A percentile compares a stretch with the other conserved stretches of the same genome.
These are phyloP conservation scores for Bovichtus variegatus DNA, from an alignment of 2,797 vertebrate genomes.

Conservation along the genomic window DNA sequence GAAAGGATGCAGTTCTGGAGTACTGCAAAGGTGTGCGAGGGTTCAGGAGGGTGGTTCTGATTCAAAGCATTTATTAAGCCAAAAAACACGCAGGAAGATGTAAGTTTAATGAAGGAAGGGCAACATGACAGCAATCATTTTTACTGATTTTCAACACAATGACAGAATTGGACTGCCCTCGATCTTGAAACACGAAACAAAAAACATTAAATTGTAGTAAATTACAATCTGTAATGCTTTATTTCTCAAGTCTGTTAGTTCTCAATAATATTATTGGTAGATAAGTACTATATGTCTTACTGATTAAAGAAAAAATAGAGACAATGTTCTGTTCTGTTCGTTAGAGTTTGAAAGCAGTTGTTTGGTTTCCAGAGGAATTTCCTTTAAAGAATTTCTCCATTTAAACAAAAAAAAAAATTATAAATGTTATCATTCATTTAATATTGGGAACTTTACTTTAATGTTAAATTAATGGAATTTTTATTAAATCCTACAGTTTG, in stretches of 20 bases:
- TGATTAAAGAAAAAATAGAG: background rate
- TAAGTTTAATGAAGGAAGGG: background rate
- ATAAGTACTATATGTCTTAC: background rate
- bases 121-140: background rate
- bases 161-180: background rate
- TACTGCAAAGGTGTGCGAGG: background rate
- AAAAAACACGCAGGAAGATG: background rate
- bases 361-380: background rate
- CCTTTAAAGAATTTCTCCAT: background rate
- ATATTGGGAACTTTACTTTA: background rate
- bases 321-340: background rate
- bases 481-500: background rate
- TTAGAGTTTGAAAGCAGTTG: background rate
- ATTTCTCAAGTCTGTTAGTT: background rate
- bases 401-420: no score
- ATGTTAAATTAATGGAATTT: background rate
- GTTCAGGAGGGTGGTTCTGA: background rate
- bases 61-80: background rate
- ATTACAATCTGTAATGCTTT: background rate
- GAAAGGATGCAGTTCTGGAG: background rate
- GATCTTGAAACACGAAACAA: background rate
- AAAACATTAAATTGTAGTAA: no score
- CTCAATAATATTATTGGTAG: background rate
- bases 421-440: background rate
- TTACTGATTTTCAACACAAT: background rate